Evolutionary conservation across 2,888 invertebrate species (phyloP), one percentile per base, ranked within the genome.

Genomic region (Acanthosoma haemorrhoidale): DNA sequence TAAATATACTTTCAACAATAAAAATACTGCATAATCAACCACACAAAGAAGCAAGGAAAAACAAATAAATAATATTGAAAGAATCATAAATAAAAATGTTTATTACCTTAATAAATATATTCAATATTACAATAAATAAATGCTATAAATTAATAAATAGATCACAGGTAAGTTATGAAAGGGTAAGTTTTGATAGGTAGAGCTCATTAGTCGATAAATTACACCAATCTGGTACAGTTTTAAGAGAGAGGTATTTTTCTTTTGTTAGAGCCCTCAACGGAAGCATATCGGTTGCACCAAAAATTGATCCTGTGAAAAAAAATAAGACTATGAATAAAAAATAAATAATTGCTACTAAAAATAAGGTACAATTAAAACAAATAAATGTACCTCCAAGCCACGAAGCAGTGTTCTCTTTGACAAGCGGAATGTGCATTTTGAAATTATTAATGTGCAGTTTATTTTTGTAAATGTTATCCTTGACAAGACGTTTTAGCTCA

Each of bases 191-290:
- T 4, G 73, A 72, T 18, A 73, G 68, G 16, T 64, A 72, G 3
- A 73, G 68, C 15, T 63, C 79, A 79, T 86, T 87, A 78, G 87
- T 86, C 64, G 84, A 82, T 75, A 88, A 81, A 77, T 84, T 86
- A 43, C 87, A 85, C 95, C 95, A 95, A 82, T 95, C 94, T 2
- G 91, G 90, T 67, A 95, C 84, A 70, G 87, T 82, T 57, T 86
- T 86, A 71, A 83, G 82, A 76, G 87, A 86, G 71, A 87, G 81
- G 82, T 90, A 96, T 66, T 82, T 82, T 76, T 96, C 95, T 75
- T 90, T 87, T 0, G 88, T 84, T 51, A 92, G 79, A 11, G 90
- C 90, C 57, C 90, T 85, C 69, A 86, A 84, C 36, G 85, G 83
- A 34, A 92, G 81, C 71, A 89, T 84, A 77, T 91, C 90, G 1